Percentiles rank a stretch among this genome's conserved stretches.
phyloP scores from a whole-genome alignment of 2,113 vertebrate genomes.

The Carettochelys insculpta region DNA sequence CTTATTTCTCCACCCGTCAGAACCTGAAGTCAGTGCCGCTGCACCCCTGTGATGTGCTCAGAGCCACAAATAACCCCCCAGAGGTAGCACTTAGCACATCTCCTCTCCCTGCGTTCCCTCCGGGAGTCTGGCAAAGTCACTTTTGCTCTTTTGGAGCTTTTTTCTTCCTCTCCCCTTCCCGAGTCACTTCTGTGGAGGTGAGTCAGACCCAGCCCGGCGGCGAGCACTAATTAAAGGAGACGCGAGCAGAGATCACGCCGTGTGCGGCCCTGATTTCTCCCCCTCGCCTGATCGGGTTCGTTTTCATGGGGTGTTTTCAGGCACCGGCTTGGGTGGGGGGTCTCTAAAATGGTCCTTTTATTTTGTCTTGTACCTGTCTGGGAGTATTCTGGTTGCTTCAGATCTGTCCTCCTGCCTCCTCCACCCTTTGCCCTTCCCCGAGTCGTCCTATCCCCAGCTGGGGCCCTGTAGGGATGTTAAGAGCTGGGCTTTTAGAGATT shows the following conservation, averaged over 20 bases:
- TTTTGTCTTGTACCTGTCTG: neutral
- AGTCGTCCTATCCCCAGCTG: neutral
- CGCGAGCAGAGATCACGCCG: neutral
- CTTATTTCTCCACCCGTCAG: neutral
- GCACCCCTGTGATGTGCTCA: neutral
- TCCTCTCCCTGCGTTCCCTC: neutral
- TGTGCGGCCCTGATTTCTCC: neutral
- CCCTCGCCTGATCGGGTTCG: neutral
- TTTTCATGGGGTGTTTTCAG: neutral
- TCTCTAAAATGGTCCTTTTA: neutral
- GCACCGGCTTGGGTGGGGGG: neutral
- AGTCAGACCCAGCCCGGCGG: neutral
- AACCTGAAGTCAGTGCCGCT: neutral
- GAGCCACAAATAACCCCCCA: conserved; percentile 3
- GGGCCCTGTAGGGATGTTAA: neutral
- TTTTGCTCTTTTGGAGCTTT: neutral
- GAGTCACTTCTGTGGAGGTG: conserved; percentile 5
- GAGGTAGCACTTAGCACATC: conserved; percentile 28
- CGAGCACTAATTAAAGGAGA: neutral
- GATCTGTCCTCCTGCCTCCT: neutral
- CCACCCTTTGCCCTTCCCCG: neutral
- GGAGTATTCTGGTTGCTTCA: neutral
- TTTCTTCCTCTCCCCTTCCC: neutral
- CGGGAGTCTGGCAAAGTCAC: neutral
- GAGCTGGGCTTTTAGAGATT: neutral